phyloP scores from a whole-genome alignment of 2,797 vertebrate species.

The Hemitrygon akajei region DNA sequence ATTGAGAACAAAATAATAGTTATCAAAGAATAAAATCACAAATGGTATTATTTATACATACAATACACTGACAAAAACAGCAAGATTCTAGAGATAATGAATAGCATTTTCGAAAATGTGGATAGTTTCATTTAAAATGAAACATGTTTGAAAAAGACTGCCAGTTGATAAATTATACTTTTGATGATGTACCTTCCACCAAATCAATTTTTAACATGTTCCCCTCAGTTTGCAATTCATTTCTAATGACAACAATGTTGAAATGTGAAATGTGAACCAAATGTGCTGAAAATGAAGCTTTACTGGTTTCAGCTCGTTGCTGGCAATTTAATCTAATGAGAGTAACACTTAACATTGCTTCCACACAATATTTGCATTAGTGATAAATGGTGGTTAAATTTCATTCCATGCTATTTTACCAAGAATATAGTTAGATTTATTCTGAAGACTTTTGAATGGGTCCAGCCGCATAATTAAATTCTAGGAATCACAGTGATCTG shows the following conservation, averaged over 20 bases:
- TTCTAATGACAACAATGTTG: neutral
- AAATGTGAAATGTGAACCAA: neutral
- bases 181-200: neutral
- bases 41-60: neutral
- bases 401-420: neutral
- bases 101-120: neutral
- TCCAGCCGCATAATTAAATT: neutral
- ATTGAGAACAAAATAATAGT: neutral
- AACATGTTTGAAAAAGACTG: neutral
- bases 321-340: neutral
- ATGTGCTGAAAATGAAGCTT: neutral
- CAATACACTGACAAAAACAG: neutral
- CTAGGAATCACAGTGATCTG: neutral
- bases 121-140: neutral
- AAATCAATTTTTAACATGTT: neutral
- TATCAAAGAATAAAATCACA: neutral
- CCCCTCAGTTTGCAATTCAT: neutral
- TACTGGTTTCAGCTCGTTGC: neutral
- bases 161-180: neutral
- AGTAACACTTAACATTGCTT: neutral
- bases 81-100: neutral
- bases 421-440: neutral
- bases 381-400: neutral
- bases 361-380: neutral
- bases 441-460: neutral